Evolutionary conservation across 30 jellyfish, hydroid and myxozoan genomes (phyloP), one percentile per base, ranked within the genome.

Genomic region (Clytia hemisphaerica): DNA sequence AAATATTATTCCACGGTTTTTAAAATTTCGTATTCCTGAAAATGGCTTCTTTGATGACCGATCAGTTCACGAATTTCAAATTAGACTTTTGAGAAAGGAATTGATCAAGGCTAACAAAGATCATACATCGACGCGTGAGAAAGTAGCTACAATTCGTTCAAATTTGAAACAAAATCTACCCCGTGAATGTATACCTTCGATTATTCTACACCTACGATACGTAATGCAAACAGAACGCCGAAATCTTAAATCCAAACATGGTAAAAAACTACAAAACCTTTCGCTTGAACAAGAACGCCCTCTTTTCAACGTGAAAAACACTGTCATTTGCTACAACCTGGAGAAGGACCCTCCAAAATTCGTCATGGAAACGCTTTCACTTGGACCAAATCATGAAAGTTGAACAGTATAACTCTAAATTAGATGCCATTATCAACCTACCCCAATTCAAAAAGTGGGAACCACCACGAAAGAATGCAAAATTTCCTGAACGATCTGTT

Each of bases 341-440:
- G 37, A 58, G 25, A 31, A 35, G 35, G 37, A 31, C 37, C 57
- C 61, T 31, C 30, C 75, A 58, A 61, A 61, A 60, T 61, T 31
- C 75, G 75, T 61, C 35, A 61, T 61, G 49, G 60, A 25, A 35
- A 61, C 75, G 25, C 75, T 61, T 61, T 58, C 67, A 61, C 75
- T 32, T 61, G 31, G 60, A 22, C 75, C 67, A 61, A 61, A 61
- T 61, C 57, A 61, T 61, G 75, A 61, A 45, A 22, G 75, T 61
- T 61, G 75, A 61, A 61, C 21, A 25, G 60, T 61, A 61, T 35
- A 61, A 61, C 36, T 22, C 37, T 22, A 61, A 61, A 37, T 37
- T 61, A 30, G 37, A 61, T 61, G 75, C 33, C 60, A 45, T 61
- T 60, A 37, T 61, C 14, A 61, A 61, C 33, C 75, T 61, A 61